Evolutionary conservation across 2,797 vertebrate genomes (phyloP).

Genomic region (Eulemur rubriventer): DNA sequence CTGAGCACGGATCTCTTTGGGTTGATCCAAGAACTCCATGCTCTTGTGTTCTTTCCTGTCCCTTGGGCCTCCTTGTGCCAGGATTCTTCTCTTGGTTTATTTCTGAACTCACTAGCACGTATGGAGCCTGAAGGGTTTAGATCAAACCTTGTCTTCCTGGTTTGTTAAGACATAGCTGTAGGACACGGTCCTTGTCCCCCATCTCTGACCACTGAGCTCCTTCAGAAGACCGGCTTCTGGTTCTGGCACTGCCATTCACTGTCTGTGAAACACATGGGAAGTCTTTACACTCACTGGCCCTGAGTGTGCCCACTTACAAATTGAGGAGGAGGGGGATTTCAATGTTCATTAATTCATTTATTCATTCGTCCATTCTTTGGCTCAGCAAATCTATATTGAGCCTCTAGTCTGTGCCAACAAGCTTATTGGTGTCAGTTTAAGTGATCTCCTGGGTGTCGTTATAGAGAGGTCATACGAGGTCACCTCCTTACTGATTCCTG

Average conservation of each 20-base stretch:
- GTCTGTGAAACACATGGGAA: background rate
- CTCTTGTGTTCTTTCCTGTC: background rate
- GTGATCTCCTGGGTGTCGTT: background rate
- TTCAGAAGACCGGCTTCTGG: background rate
- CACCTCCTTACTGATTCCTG: background rate
- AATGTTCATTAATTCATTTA: background rate
- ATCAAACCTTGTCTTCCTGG: background rate
- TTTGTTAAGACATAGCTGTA: background rate
- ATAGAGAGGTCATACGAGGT: background rate
- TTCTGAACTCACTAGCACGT: background rate
- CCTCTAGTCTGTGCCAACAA: background rate
- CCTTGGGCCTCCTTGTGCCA: background rate
- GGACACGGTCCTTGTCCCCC: background rate
- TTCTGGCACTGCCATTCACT: background rate
- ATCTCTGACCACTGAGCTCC: background rate
- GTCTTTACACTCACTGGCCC: background rate
- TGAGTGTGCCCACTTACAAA: background rate
- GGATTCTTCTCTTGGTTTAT: slow-evolving; percentile 18
- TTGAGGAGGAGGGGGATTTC: background rate
- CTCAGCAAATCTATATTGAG: background rate
- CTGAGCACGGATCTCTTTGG: background rate
- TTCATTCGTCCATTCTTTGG: background rate
- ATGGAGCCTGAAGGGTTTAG: background rate
- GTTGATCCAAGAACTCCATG: background rate
- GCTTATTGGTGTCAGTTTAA: background rate